Percentiles rank a stretch among this genome's conserved stretches.
These are phyloP conservation scores for Sylvilagus floridanus DNA, from an alignment of 2,797 vertebrate species.

Conservation along the genomic window DNA sequence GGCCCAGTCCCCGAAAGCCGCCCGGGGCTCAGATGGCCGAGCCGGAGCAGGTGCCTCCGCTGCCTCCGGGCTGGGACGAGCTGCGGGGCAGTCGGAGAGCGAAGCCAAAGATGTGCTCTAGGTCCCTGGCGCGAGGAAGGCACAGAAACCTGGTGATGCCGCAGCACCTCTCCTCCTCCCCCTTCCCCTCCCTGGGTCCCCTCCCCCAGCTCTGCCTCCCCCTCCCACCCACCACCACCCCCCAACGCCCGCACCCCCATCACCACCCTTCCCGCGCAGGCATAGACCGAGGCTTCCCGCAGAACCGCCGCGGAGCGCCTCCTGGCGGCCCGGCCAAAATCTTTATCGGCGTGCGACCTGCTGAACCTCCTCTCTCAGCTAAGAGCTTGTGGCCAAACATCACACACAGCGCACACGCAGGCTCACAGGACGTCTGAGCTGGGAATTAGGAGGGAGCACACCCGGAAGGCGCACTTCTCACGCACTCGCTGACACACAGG, in stretches of 20 bases:
- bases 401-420: neutral
- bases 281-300: slow-evolving; percentile 40
- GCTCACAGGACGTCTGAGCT: neutral
- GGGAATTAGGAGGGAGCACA: neutral
- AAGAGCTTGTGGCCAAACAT: neutral
- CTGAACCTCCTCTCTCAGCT: slow-evolving; percentile 24
- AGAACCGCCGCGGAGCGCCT: slow-evolving; percentile 71
- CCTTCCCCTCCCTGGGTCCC: neutral
- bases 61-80: neutral
- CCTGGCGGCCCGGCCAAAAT: slow-evolving; percentile 73
- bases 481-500: neutral
- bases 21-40: neutral
- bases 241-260: neutral
- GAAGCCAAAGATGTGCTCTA: neutral
- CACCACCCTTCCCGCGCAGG: slow-evolving; percentile 59
- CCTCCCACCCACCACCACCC: neutral
- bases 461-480: neutral
- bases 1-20: neutral
- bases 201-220: neutral
- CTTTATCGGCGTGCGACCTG: neutral
- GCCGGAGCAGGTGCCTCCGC: neutral
- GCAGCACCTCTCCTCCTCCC: neutral
- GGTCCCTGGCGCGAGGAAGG: neutral
- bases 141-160: neutral
- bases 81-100: neutral